A percentile compares a stretch with the other conserved stretches of the same genome.
phyloP scores from a whole-genome alignment of 2,113 vertebrate genomes.

The Myotis lucifugus region DNA sequence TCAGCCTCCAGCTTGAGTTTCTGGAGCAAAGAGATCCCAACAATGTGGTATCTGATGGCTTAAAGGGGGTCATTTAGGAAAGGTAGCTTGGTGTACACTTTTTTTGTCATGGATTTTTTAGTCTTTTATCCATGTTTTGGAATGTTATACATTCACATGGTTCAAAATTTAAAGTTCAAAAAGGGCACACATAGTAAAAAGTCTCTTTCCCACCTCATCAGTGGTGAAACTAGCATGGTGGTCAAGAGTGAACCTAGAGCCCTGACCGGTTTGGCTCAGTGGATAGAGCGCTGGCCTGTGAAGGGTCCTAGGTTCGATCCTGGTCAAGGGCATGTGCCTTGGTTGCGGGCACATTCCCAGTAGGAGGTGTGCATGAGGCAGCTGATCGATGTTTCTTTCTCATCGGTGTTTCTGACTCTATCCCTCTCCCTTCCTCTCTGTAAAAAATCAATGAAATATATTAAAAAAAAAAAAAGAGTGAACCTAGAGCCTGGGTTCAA shows the following conservation, averaged over 20 bases:
- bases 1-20: not conserved
- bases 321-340: no score
- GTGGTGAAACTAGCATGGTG: not conserved
- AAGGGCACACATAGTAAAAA: not conserved
- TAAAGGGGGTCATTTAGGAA: not conserved
- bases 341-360: no score
- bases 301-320: no score
- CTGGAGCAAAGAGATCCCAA: not conserved
- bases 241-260: not conserved
- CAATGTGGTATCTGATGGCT: not conserved
- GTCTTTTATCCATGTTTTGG: not conserved
- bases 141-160: not conserved
- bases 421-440: no score
- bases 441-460: no score
- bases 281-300: no score
- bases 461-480: not conserved
- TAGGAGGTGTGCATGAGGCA: no score
- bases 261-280: no score
- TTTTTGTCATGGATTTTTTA: not conserved
- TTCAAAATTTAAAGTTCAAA: constrained; percentile 26
- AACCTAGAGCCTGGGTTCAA: not conserved
- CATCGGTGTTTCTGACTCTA: no score
- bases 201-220: not conserved
- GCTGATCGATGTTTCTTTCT: no score
- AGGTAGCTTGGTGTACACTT: not conserved